Conservation (phyloP, 2,113 vertebrate species). For the human (Homo sapiens) region DNA sequence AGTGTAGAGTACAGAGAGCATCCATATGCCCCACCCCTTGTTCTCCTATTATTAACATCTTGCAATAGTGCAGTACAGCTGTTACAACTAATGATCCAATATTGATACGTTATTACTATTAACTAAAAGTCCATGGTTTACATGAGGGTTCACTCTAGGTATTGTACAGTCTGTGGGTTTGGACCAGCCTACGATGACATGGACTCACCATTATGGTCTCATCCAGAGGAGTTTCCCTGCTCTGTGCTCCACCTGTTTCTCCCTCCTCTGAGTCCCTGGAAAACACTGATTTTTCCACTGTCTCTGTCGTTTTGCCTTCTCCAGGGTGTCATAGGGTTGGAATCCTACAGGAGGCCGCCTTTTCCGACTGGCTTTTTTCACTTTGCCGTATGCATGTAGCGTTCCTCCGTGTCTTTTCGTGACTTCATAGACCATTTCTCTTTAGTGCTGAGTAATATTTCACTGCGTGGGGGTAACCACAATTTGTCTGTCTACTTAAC, state of each 20-base stretch:
- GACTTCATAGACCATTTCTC: neutral
- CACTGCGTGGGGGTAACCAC: accelerated
- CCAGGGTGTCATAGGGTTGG: neutral
- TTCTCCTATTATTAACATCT: accelerated
- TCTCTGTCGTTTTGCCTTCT: neutral
- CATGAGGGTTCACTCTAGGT: neutral
- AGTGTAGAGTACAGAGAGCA: neutral
- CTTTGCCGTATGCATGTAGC: accelerated
- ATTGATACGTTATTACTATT: accelerated
- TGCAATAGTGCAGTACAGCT: accelerated
- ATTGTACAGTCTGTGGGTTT: accelerated
- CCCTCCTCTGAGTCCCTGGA: accelerated
- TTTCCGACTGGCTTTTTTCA: neutral
- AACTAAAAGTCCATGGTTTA: no score
- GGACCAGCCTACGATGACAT: accelerated
- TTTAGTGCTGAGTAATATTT: neutral
- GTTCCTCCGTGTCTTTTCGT: no score
- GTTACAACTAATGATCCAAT: accelerated
- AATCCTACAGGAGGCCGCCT: accelerated
- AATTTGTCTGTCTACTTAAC: accelerated
- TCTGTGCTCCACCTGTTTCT: accelerated
- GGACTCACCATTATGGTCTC: accelerated
- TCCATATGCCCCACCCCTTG: accelerated
- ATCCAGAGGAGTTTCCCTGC: neutral
- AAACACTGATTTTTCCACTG: neutral